Evolutionary conservation across 2,888 invertebrate species (phyloP).

Genomic region (Eupithecia subumbrata): DNA sequence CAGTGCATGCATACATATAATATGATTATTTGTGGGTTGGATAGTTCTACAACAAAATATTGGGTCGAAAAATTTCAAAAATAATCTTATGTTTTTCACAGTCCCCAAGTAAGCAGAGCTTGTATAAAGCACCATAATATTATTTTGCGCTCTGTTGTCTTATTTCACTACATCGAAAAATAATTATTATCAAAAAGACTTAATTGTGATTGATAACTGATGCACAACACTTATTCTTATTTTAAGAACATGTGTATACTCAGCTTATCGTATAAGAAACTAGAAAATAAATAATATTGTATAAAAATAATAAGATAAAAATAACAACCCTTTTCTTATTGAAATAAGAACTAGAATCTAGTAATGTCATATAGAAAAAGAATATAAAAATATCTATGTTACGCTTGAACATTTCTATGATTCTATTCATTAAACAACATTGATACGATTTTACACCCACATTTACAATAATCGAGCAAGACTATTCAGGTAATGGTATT

Average conservation of each 20-base stretch:
- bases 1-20: not conserved
- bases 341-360: slow-evolving; percentile 2
- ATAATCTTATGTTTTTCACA: not conserved
- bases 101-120: not conserved
- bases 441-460: slow-evolving; percentile 1
- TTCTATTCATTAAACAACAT: not conserved
- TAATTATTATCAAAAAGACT: not conserved
- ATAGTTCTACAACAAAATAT: not conserved
- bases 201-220: slow-evolving; percentile 5
- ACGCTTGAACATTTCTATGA: not conserved
- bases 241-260: slow-evolving; percentile 37
- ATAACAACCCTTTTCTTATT: slow-evolving; percentile 3
- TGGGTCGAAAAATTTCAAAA: not conserved
- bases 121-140: slow-evolving; percentile 2
- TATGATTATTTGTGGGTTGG: not conserved
- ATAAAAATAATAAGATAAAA: not conserved
- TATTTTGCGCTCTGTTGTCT: slow-evolving; percentile 31
- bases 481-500: not conserved
- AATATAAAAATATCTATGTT: slow-evolving; percentile 19
- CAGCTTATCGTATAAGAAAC: slow-evolving; percentile 21
- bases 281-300: slow-evolving; percentile 33
- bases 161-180: slow-evolving; percentile 26
- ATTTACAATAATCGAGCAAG: not conserved
- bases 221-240: slow-evolving; percentile 31
- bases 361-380: slow-evolving; percentile 29